phyloP scores from a whole-genome alignment of 2,797 vertebrate species.

The Sebastes miniatus region DNA sequence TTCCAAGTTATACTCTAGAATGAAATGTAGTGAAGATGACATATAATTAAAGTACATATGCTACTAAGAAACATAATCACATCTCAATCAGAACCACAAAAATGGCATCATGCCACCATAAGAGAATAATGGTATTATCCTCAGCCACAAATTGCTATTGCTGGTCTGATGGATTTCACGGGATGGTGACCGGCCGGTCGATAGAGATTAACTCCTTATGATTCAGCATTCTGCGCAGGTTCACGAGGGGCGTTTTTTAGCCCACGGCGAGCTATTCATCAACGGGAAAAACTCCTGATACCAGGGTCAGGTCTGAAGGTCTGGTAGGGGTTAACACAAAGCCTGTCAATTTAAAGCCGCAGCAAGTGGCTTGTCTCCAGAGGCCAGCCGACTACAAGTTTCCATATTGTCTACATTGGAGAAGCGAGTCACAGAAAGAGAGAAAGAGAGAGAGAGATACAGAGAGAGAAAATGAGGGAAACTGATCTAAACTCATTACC shows the following conservation, averaged over 20 bases:
- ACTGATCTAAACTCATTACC: constrained; percentile 13
- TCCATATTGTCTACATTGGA: constrained; percentile 17
- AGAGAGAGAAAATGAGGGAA: background rate
- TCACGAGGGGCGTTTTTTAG: constrained; percentile 25
- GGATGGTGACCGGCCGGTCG: constrained; percentile 33
- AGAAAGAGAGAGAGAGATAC: background rate
- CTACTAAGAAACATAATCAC: background rate
- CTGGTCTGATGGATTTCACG: constrained; percentile 34
- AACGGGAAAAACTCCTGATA: constrained; percentile 34
- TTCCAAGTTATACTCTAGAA: background rate
- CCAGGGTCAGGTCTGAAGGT: constrained; percentile 48
- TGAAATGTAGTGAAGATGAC: background rate
- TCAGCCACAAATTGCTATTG: constrained; percentile 20
- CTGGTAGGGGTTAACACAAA: constrained; percentile 29
- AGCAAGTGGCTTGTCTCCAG: background rate
- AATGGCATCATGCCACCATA: background rate
- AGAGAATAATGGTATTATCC: constrained; percentile 22
- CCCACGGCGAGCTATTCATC: constrained; percentile 47
- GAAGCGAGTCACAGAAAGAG: background rate
- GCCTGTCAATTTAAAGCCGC: constrained; percentile 7
- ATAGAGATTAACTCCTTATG: constrained; percentile 41
- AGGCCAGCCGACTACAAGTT: constrained; percentile 1
- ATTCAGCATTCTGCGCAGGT: constrained; percentile 63
- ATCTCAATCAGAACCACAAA: background rate
- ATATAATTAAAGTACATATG: background rate